Evolutionary conservation across 2,113 vertebrate species (phyloP), one percentile per base, ranked within the genome.

Genomic region (Tympanuchus pallidicinctus): DNA sequence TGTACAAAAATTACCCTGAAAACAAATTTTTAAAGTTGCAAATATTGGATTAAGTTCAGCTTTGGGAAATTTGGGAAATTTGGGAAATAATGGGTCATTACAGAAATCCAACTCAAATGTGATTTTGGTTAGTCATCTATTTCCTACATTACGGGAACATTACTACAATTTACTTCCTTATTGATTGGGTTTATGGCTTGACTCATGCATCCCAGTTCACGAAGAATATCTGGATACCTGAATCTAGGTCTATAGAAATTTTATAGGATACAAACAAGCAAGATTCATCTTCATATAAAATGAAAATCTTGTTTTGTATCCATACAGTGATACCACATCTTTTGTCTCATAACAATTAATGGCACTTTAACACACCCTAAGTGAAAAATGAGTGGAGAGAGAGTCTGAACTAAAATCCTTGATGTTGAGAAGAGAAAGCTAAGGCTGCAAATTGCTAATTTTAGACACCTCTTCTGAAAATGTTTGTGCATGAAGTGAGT

Each of bases 61-160:
- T 32, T 82, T 66, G 70, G 67, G 42, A 43, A 43, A 43, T 17
- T 43, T 43, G 15, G 42, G 42, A 43, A 43, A 43, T 43, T 43
- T 43, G 42, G 76, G 60, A 92, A 90, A 90, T 80, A 76, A 66
- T 92, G 63, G 57, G 64, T 54, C 40, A 38, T 61, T n/a, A 86
- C 28, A 38, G 34, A 88, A 96, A 95, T 83, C 69, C 86, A 94
- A 76, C 42, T 77, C 84, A 87, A 95, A 70, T 89, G 90, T 66
- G 34, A 78, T 70, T 81, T 81, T 43, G 77, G 66, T 10, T 38
- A 34, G 40, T 43, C 40, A 54, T 30, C 28, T 64, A 16, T 72
- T 64, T 28, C 14, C 12, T 63, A 60, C 61, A 57, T 21, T 47
- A 36, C 65, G 36, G 52, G 36, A 36, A 36, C 36, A 36, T 36